These are phyloP conservation scores for Pogonophryne albipinna DNA, from an alignment of 2,797 vertebrate species.

Conservation along the genomic window DNA sequence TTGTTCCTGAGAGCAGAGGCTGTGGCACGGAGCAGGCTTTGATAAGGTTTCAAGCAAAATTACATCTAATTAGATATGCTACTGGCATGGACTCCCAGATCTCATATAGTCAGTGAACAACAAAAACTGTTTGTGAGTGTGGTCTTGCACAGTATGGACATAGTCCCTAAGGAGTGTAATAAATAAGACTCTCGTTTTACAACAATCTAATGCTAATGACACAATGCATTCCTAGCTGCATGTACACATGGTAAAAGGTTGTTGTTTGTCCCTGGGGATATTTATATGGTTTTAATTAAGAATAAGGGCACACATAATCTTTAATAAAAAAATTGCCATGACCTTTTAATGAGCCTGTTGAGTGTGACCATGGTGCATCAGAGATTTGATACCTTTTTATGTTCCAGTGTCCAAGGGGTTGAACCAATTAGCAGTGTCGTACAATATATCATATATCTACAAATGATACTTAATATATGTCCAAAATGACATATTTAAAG, in stretches of 20 bases:
- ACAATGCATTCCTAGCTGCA: slow-evolving; percentile 61
- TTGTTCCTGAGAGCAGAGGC: slow-evolving; percentile 47
- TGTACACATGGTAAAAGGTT: slow-evolving; percentile 65
- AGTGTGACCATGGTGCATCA: slow-evolving; percentile 6
- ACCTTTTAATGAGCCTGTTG: slow-evolving; percentile 28
- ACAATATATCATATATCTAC: background rate
- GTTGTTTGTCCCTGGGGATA: slow-evolving; percentile 55
- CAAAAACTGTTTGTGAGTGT: slow-evolving; percentile 43
- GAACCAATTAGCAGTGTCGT: background rate
- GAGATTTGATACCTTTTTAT: slow-evolving; percentile 14
- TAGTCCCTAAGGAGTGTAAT: slow-evolving; percentile 39
- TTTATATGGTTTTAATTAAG: slow-evolving; percentile 74
- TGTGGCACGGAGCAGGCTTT: slow-evolving; percentile 31
- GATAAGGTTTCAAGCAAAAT: slow-evolving; percentile 66
- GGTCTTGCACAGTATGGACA: slow-evolving; percentile 48
- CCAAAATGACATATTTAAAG: background rate
- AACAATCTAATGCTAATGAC: slow-evolving; percentile 69
- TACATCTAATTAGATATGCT: slow-evolving; percentile 69
- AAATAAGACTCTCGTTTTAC: slow-evolving; percentile 55
- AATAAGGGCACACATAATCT: slow-evolving; percentile 41
- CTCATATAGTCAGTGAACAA: slow-evolving; percentile 44
- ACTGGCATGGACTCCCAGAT: slow-evolving; percentile 35
- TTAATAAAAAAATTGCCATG: slow-evolving; percentile 32
- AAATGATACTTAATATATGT: background rate
- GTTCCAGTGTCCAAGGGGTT: slow-evolving; percentile 2